Evolutionary conservation across 1,140 invertebrate genomes (phyloP).

Genomic region (Trypoxylus dichotomus): DNA sequence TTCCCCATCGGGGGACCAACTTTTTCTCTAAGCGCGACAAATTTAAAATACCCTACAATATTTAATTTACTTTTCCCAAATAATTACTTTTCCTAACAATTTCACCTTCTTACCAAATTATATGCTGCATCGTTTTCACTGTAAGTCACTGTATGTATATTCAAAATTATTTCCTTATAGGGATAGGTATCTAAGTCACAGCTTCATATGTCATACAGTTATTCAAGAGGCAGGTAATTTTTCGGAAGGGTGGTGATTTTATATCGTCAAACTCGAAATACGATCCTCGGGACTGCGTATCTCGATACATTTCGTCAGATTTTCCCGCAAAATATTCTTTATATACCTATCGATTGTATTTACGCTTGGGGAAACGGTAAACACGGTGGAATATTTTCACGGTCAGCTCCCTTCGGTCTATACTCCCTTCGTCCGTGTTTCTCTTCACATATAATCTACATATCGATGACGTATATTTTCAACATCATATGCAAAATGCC

Average conservation of each 20-base stretch:
- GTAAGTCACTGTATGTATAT: too few species aligned
- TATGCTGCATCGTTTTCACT: too few species aligned
- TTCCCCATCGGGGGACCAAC: too few species aligned
- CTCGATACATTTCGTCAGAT: constrained; percentile 17
- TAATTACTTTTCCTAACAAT: too few species aligned
- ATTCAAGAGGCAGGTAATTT: neutral
- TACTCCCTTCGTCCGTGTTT: neutral
- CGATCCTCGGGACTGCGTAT: neutral
- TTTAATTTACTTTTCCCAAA: too few species aligned
- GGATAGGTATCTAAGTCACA: neutral
- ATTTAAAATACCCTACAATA: too few species aligned
- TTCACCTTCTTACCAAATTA: too few species aligned
- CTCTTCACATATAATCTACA: constrained; percentile 3
- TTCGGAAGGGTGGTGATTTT: neutral
- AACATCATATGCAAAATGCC: constrained; percentile 23
- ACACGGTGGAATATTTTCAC: constrained; percentile 15
- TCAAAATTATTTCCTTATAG: neutral
- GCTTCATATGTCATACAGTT: neutral
- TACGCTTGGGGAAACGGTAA: neutral
- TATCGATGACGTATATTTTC: constrained; percentile 23
- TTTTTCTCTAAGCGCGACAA: too few species aligned
- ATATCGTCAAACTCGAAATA: neutral
- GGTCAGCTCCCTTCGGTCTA: constrained; percentile 7
- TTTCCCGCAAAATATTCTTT: neutral
- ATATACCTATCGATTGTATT: constrained; percentile 10